A percentile compares a stretch with the other conserved stretches of the same genome.
Conservation (phyloP, 2,113 vertebrate genomes). For the Polyodon spathula region DNA sequence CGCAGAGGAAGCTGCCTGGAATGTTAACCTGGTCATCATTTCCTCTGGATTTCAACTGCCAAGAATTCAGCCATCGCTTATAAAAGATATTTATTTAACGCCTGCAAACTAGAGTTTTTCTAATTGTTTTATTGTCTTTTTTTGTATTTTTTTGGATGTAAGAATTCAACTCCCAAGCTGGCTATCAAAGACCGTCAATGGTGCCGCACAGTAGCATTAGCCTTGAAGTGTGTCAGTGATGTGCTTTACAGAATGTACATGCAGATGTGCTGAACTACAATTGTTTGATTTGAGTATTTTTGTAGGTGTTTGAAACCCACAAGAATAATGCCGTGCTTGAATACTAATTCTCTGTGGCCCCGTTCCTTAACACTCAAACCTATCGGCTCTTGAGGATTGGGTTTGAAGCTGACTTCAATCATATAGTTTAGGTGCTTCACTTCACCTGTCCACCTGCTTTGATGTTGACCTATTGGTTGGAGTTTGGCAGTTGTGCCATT, state of each 20-base stretch:
- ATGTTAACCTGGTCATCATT: conserved; percentile 42
- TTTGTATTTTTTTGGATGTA: conserved; percentile 29
- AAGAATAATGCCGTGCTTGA: too few species aligned
- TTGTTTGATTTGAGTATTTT: too few species aligned
- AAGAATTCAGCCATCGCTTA: conserved; percentile 58
- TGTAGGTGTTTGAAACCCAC: too few species aligned
- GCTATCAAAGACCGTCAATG: conserved; percentile 1
- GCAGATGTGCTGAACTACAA: too few species aligned
- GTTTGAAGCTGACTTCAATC: too few species aligned
- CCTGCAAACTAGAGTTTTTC: conserved; percentile 51
- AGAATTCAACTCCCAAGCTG: conserved; percentile 23
- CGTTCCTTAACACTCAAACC: too few species aligned
- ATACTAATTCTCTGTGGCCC: too few species aligned
- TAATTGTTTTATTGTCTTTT: conserved; percentile 32
- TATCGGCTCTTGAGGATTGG: too few species aligned
- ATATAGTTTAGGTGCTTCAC: too few species aligned
- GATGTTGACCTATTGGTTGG: neutral
- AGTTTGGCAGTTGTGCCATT: neutral
- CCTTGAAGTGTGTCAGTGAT: conserved; percentile 23
- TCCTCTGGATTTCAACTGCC: conserved; percentile 41
- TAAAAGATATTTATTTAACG: conserved; percentile 50
- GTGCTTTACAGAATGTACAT: too few species aligned
- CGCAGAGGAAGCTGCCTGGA: conserved; percentile 50
- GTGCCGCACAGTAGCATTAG: conserved; percentile 25
- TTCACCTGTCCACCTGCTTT: too few species aligned